phyloP scores from a whole-genome alignment of 1,140 invertebrate genomes.

The Helicoverpa armigera region DNA sequence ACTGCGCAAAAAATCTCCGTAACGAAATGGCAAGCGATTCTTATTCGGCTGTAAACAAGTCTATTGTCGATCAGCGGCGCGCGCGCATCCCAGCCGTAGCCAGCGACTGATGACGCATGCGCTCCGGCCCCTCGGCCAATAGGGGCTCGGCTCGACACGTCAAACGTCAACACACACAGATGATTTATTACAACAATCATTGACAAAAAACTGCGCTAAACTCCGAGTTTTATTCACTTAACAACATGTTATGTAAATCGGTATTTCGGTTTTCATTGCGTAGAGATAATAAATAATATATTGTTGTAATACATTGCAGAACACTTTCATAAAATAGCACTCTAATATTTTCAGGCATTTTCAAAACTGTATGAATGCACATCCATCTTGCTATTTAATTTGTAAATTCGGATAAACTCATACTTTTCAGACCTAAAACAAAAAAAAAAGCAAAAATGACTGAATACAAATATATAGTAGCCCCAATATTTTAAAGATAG shows the following conservation, averaged over 20 bases:
- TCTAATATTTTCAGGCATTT: too few species aligned
- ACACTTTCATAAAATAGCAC: too few species aligned
- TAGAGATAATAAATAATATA: neutral
- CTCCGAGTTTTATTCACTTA: neutral
- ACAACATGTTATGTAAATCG: neutral
- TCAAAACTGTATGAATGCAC: too few species aligned
- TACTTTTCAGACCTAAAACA: too few species aligned
- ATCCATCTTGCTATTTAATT: too few species aligned
- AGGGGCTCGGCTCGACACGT: constrained; percentile 16
- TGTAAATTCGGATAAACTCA: too few species aligned
- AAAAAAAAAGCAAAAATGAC: too few species aligned
- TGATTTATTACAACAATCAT: constrained; percentile 20
- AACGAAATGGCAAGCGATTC: neutral
- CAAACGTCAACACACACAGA: constrained; percentile 10
- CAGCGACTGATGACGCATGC: constrained; percentile 29
- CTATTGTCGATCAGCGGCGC: neutral
- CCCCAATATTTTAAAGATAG: too few species aligned
- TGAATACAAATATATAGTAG: too few species aligned
- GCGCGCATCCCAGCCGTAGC: neutral
- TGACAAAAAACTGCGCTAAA: neutral
- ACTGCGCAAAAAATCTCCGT: neutral
- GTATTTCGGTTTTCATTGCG: neutral
- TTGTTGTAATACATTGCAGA: too few species aligned
- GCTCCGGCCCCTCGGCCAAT: constrained; percentile 23
- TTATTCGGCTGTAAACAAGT: constrained; percentile 18